Base-by-base conservation (phyloP, 2,888 invertebrate species). In the Ceraclea dissimilis region DNA sequence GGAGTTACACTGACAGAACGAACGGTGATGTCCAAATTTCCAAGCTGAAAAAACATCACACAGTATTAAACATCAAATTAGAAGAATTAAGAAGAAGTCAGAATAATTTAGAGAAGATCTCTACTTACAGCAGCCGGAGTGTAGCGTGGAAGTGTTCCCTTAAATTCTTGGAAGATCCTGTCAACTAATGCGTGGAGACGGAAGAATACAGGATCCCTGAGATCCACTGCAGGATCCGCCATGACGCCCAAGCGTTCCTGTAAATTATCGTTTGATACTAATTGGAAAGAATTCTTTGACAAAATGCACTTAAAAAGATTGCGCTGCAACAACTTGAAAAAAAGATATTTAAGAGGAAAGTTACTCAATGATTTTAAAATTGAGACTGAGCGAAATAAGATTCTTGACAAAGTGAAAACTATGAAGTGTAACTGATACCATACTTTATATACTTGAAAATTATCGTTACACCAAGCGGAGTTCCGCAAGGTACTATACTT, bases 191-290 rank as follows among this genome's bases (percentile, higher is more conserved):
- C 83, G 66, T 92, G 92, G 88, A 87, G 90, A 66, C 90, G 83
- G 74, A 89, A 92, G 76, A 92, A 92, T 60, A 88, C 76, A 0
- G 92, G 91, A 70, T 92, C 92, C 49, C 91, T 79, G 89, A 92
- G 90, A 0, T 90, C 88, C 0, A 90, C 90, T 0, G 89, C 83
- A 2, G 87, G 83, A 66, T 90, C 90, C 0, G 87, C 90, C 77
- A 92, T 89, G 1, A 89, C 84, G 22, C 86, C 81, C 64, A 86
- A 85, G 1, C 81, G 78, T 76, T 92, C 91, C 85, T 89, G 66
- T 44, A 64, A 55, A 31, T 54, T 10, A 8, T 10, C 31, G 31
- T 31, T 8, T 31, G 31, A 31, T 31, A 6, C n/a, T n/a, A n/a
- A n/a, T n/a, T n/a, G 19, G 2, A 49, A 4, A 22, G n/a, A 46